These are phyloP conservation scores for Cactoblastis cactorum DNA, from an alignment of 2,888 invertebrate species.

Conservation along the genomic window DNA sequence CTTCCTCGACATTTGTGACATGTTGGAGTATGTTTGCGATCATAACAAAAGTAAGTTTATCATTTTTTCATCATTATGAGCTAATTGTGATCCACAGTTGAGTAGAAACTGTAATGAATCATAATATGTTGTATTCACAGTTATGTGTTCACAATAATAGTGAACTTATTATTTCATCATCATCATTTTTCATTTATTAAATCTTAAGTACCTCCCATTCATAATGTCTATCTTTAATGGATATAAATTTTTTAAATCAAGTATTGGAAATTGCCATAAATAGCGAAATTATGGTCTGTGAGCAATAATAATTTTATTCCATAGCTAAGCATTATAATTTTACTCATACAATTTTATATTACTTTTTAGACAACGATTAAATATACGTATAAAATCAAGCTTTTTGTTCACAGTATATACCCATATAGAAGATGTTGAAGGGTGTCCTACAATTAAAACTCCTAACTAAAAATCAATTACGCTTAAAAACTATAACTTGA, in stretches of 20 bases:
- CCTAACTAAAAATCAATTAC: neutral
- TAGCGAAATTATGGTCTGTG: too few relatives aligned
- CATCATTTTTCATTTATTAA: too few relatives aligned
- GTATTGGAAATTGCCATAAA: too few relatives aligned
- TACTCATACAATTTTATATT: neutral
- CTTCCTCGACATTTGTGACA: conserved; percentile 60
- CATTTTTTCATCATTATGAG: neutral
- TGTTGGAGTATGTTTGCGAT: conserved; percentile 62
- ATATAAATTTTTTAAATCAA: too few relatives aligned
- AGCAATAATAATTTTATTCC: too few relatives aligned
- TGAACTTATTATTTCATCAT: too few relatives aligned
- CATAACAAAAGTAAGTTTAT: conserved; percentile 45
- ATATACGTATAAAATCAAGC: neutral
- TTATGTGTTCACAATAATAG: too few relatives aligned
- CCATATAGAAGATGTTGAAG: conserved; percentile 52
- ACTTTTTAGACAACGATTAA: neutral
- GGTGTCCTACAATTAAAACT: conserved; percentile 38
- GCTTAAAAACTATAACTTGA: neutral
- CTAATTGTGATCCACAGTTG: neutral
- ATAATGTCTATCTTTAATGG: too few relatives aligned
- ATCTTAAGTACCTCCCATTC: too few relatives aligned
- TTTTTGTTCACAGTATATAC: conserved; percentile 44
- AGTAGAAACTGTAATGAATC: too few relatives aligned
- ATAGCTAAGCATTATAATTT: too few relatives aligned
- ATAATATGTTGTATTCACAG: too few relatives aligned